Base-by-base conservation (phyloP, 2,113 vertebrate genomes). In the Anolis carolinensis region DNA sequence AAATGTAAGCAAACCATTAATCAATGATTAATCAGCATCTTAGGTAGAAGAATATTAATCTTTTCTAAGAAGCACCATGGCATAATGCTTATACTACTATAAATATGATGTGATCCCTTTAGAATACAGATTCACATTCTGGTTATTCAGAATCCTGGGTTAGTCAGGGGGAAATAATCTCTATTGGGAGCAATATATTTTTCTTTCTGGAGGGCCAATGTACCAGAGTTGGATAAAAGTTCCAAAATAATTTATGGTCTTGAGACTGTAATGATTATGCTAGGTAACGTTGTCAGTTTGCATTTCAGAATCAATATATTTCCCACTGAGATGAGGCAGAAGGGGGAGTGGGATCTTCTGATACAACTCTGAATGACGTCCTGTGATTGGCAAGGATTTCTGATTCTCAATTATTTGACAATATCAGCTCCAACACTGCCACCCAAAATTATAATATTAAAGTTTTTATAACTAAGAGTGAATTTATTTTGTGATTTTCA, bases 1-100 rank as follows among this genome's bases (percentile, higher is more conserved):
- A 92, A 89, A 80, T 81, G 63, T 76, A 88, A 92, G 32, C 21
- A 86, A 90, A 67, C 3, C 4, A 65, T 90, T 92, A 83, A 85
- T 92, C 48, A 85, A 34, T 59, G 65, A 78, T 86, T 92, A 88
- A 86, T 27, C 73, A 87, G 4, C 3, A 78, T 4, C 1, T 86
- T 25, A 85, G 67, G 23, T 68, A 83, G 34, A 14, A 55, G 81
- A 76, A 87, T 70, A 85, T 3, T 84, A 75, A 86, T 89, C 52
- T 81, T 90, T 81, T 84, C 23, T 5, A 65, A 44, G 8, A 14
- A 18, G 86, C 81, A 9, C 13, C 59, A 48, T 52, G 87, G 14
- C 73, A 82, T 67, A 0, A 0, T 84, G 72, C 85, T 90, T n/a
- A 0, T 0, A 59, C 30, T 77, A 65, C n/a, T 76, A 88, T 44